Base-by-base conservation (phyloP, 2,888 invertebrate genomes). In the Thymelicus sylvestris region DNA sequence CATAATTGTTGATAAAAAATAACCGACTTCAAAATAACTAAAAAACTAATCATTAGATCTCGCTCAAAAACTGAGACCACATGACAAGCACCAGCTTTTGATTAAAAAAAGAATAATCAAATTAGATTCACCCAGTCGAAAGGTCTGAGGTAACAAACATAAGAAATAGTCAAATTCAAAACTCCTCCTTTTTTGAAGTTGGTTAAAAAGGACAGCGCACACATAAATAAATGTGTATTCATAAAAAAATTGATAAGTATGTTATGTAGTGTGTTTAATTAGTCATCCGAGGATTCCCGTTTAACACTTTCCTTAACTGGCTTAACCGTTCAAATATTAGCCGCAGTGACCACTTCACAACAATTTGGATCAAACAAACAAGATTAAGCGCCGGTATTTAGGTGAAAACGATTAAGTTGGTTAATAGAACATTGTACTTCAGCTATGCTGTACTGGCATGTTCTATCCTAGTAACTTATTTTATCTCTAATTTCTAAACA, bases 331-430 rank as follows among this genome's bases (percentile, higher is more conserved):
- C 50, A 64, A 64, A 64, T 64, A 64, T 64, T 64, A 39, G 15
- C 38, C 50, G 38, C 19, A 5, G 10, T 64, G 50, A 50, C 64
- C 64, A 64, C 50, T 50, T 13, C 24, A 57, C 12, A 64, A 44
- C 38, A 50, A 64, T 50, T 64, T 64, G 38, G 64, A n/a, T 7
- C 38, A 50, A 50, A 64, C 64, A 64, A 64, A 64, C 48, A 50
- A 57, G 50, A 64, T 64, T 50, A 64, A 24, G 12, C 2, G 55
- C 24, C 38, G 15, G 39, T 62, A 64, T 64, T 64, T 50, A 10
- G 64, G 50, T 39, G 44, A 50, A 19, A 47, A 47, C 62, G 39
- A 64, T 39, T 64, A 55, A 41, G 15, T 62, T 64, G 50, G 64
- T 64, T 50, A 64, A 38, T 8, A 5, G 64, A 50, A 50, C 64